These are phyloP conservation scores for Probosciger aterrimus DNA, from an alignment of 2,113 vertebrate genomes.

Conservation along the genomic window DNA sequence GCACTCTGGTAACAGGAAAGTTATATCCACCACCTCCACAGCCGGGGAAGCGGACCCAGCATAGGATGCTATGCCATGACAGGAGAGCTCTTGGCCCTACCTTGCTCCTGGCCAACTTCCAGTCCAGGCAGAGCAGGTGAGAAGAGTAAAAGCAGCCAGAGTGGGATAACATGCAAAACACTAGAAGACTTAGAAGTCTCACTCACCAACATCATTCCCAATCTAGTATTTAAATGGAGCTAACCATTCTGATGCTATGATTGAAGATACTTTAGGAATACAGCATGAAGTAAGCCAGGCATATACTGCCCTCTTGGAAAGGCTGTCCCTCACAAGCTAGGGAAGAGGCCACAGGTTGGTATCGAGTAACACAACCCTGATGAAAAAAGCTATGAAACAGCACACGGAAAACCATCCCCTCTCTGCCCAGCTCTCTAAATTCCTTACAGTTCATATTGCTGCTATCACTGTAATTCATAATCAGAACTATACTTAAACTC, in stretches of 20 bases:
- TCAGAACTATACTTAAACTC: not conserved
- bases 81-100: not conserved
- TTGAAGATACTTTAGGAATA: not conserved
- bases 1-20: not conserved
- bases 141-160: not conserved
- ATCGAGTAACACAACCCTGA: accelerated
- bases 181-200: not conserved
- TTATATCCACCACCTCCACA: accelerated
- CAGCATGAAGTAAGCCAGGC: not conserved
- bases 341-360: not conserved
- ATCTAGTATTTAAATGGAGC: not conserved
- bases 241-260: not conserved
- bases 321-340: not conserved
- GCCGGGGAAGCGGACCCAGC: accelerated
- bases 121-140: not conserved
- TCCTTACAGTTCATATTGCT: not conserved
- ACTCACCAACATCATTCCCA: not conserved
- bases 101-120: not conserved
- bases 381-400: not conserved
- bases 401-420: not conserved
- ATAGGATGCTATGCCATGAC: accelerated
- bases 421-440: not conserved
- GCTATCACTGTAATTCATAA: not conserved
- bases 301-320: not conserved
- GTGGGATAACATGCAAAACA: not conserved